A percentile compares a stretch with the other conserved stretches of the same genome.
Evolutionary conservation across 2,797 vertebrate species (phyloP).

Genomic region (Ispidina lecontei): DNA sequence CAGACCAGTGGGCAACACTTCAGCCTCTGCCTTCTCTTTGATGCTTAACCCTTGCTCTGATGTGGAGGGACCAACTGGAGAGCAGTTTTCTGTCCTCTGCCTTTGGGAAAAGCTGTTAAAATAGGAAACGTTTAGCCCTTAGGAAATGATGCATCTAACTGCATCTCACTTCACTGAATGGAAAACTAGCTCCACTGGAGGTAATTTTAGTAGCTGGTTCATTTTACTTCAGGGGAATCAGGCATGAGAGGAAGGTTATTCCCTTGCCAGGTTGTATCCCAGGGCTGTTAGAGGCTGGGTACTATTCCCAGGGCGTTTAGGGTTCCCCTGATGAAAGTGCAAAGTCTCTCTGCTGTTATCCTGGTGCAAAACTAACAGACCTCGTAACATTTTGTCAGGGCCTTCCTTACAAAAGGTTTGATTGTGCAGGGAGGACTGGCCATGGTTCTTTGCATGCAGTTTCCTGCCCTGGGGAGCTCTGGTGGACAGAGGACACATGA

Average conservation of each 20-base stretch:
- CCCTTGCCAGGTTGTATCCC: not conserved
- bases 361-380: not conserved
- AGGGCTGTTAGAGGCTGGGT: not conserved
- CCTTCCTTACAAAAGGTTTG: constrained; percentile 36
- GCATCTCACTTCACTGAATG: not conserved
- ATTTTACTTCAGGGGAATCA: constrained; percentile 28
- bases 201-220: constrained; percentile 49
- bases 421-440: not conserved
- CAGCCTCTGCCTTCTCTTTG: not conserved
- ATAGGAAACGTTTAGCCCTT: not conserved
- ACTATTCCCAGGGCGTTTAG: not conserved
- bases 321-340: not conserved
- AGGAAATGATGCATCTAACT: not conserved
- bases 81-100: not conserved
- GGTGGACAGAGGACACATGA: not conserved
- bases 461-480: constrained; percentile 48
- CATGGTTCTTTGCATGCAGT: constrained; percentile 24
- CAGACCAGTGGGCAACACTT: rapidly evolving
- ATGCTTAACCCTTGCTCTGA: not conserved
- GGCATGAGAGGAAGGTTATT: not conserved
- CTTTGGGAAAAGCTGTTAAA: not conserved
- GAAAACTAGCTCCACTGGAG: not conserved
- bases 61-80: not conserved
- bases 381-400: not conserved
- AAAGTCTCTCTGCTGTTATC: not conserved